phyloP scores from a whole-genome alignment of 2,888 invertebrate genomes.

The Zhuqinia jingwanae region DNA sequence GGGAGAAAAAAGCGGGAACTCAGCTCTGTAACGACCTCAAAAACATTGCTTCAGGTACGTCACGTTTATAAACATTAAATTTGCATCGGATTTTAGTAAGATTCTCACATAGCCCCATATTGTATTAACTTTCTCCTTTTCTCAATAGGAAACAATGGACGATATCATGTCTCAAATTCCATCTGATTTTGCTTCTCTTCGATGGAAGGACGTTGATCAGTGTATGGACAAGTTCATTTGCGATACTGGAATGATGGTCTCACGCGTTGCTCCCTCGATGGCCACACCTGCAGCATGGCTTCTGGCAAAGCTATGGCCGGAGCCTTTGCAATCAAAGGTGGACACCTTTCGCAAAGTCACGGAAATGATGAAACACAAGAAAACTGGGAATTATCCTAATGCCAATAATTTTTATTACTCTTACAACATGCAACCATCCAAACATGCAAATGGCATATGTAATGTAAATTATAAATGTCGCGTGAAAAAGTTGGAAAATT shows the following conservation, averaged over 20 bases:
- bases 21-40: slow-evolving; percentile 32
- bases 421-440: slow-evolving; percentile 54
- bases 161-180: slow-evolving; percentile 78
- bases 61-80: no score
- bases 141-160: slow-evolving; percentile 76
- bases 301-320: slow-evolving; percentile 77
- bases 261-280: slow-evolving; percentile 75
- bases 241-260: slow-evolving; percentile 77
- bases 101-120: neutral
- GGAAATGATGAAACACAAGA: slow-evolving; percentile 66
- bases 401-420: slow-evolving; percentile 40
- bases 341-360: slow-evolving; percentile 76
- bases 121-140: slow-evolving; percentile 23
- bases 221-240: slow-evolving; percentile 79
- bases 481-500: slow-evolving; percentile 77
- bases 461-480: slow-evolving; percentile 75
- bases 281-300: slow-evolving; percentile 77
- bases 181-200: slow-evolving; percentile 67
- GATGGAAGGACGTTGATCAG: slow-evolving; percentile 75
- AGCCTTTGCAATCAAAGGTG: slow-evolving; percentile 77
- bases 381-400: neutral
- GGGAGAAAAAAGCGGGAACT: slow-evolving; percentile 64
- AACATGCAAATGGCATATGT: slow-evolving; percentile 65
- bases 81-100: neutral
- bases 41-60: slow-evolving; percentile 77